Evolutionary conservation across 1,140 invertebrate species (phyloP).

Genomic region (Lineus longissimus): DNA sequence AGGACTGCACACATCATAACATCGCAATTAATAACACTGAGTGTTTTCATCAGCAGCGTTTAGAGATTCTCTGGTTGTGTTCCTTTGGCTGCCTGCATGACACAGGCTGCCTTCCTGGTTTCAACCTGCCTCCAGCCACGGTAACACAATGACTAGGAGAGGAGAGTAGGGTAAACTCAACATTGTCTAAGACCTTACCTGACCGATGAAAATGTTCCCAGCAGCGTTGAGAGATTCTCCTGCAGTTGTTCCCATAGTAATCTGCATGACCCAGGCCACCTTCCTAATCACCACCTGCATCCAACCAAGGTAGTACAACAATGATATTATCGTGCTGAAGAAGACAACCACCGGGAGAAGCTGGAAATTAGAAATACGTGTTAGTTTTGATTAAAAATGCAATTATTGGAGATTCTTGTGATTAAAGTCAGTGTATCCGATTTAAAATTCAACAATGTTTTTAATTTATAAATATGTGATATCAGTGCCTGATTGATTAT

Average conservation of each 20-base stretch:
- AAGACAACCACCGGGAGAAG: conserved; percentile 18
- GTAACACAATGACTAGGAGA: too few relatives aligned
- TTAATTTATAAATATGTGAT: too few relatives aligned
- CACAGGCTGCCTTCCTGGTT: conserved; percentile 10
- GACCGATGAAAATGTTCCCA: conserved; percentile 52
- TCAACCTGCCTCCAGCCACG: conserved; percentile 17
- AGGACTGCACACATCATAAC: background rate
- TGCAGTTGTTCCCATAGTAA: conserved; percentile 43
- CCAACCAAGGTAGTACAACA: conserved; percentile 20
- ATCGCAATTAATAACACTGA: background rate
- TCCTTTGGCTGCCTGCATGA: conserved; percentile 21
- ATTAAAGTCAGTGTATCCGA: background rate
- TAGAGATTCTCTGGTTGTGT: conserved; percentile 21
- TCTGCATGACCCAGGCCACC: conserved; percentile 37
- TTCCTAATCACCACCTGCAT: conserved; percentile 27
- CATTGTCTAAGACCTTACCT: too few relatives aligned
- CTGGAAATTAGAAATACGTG: conserved; percentile 7
- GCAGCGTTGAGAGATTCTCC: conserved; percentile 49
- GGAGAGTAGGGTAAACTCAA: too few relatives aligned
- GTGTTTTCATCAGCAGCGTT: conserved; percentile 15
- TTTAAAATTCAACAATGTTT: too few relatives aligned
- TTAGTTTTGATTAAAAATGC: background rate
- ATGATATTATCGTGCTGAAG: conserved; percentile 11
- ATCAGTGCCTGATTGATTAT: too few relatives aligned
- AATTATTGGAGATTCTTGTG: background rate